Evolutionary conservation across 1,140 invertebrate species (phyloP).

Genomic region (Drusus annulatus): DNA sequence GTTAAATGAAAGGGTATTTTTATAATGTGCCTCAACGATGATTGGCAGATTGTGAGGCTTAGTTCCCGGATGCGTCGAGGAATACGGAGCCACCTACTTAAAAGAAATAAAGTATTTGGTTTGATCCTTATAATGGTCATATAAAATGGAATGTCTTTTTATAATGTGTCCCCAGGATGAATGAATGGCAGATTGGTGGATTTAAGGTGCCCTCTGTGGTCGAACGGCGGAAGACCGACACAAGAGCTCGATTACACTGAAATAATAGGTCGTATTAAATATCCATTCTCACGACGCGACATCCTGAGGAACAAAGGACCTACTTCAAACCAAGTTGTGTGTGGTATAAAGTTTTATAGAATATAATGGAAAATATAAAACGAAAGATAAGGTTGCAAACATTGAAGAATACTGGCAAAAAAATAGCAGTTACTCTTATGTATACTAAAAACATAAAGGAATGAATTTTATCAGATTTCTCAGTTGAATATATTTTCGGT

Average conservation of each 20-base stretch:
- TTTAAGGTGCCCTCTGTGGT: neutral
- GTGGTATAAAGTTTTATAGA: too few relatives aligned
- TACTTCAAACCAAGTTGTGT: neutral
- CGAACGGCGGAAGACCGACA: slow-evolving; percentile 13
- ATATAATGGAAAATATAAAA: too few relatives aligned
- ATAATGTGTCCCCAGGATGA: neutral
- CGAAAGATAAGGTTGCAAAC: too few relatives aligned
- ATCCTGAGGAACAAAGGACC: slow-evolving; percentile 18
- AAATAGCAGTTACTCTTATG: too few relatives aligned
- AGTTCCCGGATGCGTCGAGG: too few relatives aligned
- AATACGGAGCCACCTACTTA: neutral
- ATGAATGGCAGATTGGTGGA: slow-evolving; percentile 14
- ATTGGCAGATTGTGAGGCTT: too few relatives aligned
- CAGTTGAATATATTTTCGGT: too few relatives aligned
- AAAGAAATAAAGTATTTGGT: neutral
- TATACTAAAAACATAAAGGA: too few relatives aligned
- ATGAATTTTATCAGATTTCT: too few relatives aligned
- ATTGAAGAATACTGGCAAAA: too few relatives aligned
- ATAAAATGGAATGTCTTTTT: neutral
- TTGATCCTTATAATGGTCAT: neutral
- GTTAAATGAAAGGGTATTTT: too few relatives aligned
- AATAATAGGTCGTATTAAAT: slow-evolving; percentile 24
- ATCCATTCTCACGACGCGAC: slow-evolving; percentile 33
- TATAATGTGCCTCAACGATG: too few relatives aligned
- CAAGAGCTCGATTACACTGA: slow-evolving; percentile 27